These are phyloP conservation scores for Tachuris rubrigastra DNA, from an alignment of 2,113 vertebrate genomes.

Conservation along the genomic window DNA sequence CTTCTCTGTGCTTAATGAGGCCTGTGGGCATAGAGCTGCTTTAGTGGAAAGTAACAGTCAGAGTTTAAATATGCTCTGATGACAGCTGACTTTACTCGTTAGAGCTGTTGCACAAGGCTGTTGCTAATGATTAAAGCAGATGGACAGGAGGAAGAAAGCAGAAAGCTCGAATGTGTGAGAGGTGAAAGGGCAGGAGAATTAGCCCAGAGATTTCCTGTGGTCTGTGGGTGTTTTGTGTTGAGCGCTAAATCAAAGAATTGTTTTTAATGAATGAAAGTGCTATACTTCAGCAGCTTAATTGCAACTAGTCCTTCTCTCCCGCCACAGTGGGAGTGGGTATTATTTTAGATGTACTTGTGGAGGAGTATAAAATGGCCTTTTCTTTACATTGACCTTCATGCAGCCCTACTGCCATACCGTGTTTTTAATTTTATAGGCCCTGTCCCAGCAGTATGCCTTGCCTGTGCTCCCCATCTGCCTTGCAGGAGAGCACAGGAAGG, in stretches of 20 bases:
- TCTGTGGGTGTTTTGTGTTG: conserved; percentile 75
- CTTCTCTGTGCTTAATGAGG: conserved; percentile 73
- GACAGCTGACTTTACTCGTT: conserved; percentile 80
- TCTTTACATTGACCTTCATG: rapidly evolving
- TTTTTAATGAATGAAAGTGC: conserved; percentile 73
- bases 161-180: conserved; percentile 81
- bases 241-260: conserved; percentile 68
- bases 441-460: background rate
- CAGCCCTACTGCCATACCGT: rapidly evolving
- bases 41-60: conserved; percentile 78
- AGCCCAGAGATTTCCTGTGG: conserved; percentile 80
- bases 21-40: conserved; percentile 74
- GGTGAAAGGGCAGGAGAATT: conserved; percentile 81
- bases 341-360: background rate
- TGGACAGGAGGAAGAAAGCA: conserved; percentile 79
- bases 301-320: conserved; percentile 43
- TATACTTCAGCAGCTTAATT: conserved; percentile 67
- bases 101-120: conserved; percentile 74
- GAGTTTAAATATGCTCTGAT: conserved; percentile 78
- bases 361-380: background rate
- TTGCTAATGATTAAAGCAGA: conserved; percentile 83
- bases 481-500: no score
- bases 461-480: rapidly evolving
- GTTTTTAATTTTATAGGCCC: background rate
- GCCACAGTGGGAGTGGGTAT: background rate